A percentile compares a stretch with the other conserved stretches of the same genome.
These are phyloP conservation scores for Steinernema khuongi DNA, from an alignment of 1,140 invertebrate genomes.

Conservation along the genomic window DNA sequence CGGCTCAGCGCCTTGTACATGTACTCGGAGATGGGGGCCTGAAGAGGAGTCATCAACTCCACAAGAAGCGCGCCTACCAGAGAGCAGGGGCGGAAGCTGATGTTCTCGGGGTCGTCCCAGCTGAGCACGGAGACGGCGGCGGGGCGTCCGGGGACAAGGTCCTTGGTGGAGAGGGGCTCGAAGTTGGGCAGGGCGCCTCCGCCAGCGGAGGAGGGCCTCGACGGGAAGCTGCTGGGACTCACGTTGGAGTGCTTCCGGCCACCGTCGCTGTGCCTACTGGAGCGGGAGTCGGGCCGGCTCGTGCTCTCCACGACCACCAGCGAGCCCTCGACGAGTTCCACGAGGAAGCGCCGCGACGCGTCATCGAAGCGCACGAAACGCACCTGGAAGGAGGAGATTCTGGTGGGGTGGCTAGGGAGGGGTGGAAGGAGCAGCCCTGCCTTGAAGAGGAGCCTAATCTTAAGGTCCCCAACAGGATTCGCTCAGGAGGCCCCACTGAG, in stretches of 20 bases:
- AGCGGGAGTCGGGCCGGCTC: not conserved
- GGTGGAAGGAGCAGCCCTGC: not conserved
- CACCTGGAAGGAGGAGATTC: not conserved
- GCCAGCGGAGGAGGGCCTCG: not conserved
- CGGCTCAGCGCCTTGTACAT: not conserved
- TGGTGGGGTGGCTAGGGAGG: not conserved
- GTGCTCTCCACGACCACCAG: not conserved
- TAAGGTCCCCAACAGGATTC: too few relatives aligned
- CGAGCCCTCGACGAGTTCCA: not conserved
- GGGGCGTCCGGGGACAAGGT: not conserved
- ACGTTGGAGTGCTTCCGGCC: not conserved
- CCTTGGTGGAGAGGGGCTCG: not conserved
- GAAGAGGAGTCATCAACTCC: not conserved
- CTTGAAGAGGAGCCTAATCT: not conserved
- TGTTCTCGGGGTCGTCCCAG: not conserved
- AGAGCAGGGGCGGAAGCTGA: not conserved
- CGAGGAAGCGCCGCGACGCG: not conserved
- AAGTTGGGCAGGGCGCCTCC: not conserved
- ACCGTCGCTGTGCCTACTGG: not conserved
- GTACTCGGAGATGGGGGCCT: not conserved
- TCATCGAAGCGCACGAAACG: conserved; percentile 4
- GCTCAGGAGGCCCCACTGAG: too few relatives aligned
- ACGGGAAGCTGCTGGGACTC: not conserved
- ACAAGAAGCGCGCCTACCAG: not conserved
- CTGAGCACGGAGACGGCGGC: not conserved